Evolutionary conservation across 2,797 vertebrate species (phyloP).

Genomic region (Mallotus villosus): DNA sequence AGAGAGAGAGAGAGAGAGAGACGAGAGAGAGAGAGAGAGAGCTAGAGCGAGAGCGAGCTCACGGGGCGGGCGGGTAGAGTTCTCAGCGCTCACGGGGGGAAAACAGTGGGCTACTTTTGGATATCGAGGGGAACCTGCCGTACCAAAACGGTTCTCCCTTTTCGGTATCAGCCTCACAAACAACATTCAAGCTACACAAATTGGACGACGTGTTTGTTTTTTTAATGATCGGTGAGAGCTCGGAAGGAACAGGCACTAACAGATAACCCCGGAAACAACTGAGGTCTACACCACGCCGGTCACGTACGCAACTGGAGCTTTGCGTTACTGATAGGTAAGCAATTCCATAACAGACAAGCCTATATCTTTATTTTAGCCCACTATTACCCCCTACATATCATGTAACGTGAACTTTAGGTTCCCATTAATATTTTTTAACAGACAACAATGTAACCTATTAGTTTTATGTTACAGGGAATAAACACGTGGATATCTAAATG

Average conservation of each 20-base stretch:
- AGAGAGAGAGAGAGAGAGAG: too few species aligned
- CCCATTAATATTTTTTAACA: too few species aligned
- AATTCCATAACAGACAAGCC: constrained; percentile 29
- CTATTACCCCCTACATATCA: constrained; percentile 23
- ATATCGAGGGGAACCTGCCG: constrained; percentile 10
- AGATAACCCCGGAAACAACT: constrained; percentile 69
- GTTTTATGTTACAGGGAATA: background rate
- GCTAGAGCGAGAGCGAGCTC: too few species aligned
- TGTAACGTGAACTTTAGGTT: too few species aligned
- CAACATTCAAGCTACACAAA: constrained; percentile 1
- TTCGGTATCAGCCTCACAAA: background rate
- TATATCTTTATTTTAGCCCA: background rate
- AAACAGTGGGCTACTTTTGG: constrained; percentile 21
- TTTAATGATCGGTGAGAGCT: constrained; percentile 46
- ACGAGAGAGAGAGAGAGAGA: too few species aligned
- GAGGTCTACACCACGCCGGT: constrained; percentile 67
- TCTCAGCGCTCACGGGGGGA: constrained; percentile 9
- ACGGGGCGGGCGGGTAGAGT: background rate
- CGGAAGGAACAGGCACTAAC: constrained; percentile 35
- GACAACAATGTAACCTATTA: background rate
- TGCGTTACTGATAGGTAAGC: constrained; percentile 37
- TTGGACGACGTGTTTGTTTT: constrained; percentile 5
- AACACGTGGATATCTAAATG: background rate
- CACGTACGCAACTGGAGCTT: constrained; percentile 66
- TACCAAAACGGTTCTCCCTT: background rate